Evolutionary conservation across 2,113 vertebrate genomes (phyloP).

Genomic region (Larimichthys polyactis): DNA sequence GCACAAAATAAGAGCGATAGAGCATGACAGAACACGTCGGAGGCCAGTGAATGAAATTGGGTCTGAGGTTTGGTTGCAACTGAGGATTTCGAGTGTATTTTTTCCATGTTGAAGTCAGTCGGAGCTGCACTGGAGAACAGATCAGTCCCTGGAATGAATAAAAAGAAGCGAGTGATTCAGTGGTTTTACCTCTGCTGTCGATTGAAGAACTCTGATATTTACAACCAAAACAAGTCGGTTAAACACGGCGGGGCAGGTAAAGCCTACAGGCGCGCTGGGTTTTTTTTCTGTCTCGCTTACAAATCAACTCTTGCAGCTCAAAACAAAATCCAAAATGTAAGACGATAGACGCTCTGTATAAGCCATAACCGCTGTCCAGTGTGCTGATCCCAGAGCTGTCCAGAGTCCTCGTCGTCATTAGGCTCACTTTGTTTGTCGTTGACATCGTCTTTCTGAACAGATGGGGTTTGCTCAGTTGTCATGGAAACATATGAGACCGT

Average conservation of each 20-base stretch:
- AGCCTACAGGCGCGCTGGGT: too few relatives aligned
- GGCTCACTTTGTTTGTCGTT: too few relatives aligned
- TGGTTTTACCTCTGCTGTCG: conserved; percentile 4
- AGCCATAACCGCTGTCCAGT: neutral
- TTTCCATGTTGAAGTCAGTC: conserved; percentile 55
- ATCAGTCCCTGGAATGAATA: conserved; percentile 50
- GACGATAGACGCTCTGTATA: neutral
- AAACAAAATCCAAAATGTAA: too few relatives aligned
- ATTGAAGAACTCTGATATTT: neutral
- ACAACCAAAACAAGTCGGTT: too few relatives aligned
- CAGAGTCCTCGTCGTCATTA: neutral
- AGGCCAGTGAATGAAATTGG: conserved; percentile 64
- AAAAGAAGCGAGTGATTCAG: neutral
- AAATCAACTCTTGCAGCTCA: too few relatives aligned
- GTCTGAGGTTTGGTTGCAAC: conserved; percentile 68
- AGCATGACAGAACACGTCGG: conserved; percentile 63
- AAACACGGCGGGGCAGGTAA: too few relatives aligned
- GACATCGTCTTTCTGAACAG: neutral
- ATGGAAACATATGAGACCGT: neutral
- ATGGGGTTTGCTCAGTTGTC: neutral
- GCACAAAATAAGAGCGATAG: conserved; percentile 66
- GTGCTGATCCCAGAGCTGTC: conserved; percentile 17
- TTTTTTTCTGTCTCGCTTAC: too few relatives aligned
- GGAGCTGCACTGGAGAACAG: conserved; percentile 56
- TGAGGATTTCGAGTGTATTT: conserved; percentile 41